Evolutionary conservation across 2,797 vertebrate species (phyloP).

Genomic region (Selene dorsalis): DNA sequence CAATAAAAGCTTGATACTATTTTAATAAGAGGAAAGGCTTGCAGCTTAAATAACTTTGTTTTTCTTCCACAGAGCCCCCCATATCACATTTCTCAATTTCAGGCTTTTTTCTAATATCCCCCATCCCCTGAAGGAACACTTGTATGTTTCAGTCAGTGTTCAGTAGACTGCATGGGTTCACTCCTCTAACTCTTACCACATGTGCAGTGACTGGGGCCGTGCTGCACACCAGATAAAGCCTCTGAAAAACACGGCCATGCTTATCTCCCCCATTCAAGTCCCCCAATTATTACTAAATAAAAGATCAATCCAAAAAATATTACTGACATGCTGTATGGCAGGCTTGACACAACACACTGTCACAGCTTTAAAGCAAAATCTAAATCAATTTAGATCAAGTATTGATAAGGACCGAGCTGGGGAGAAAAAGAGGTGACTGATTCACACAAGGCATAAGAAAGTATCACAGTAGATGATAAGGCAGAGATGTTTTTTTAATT

Average conservation of each 20-base stretch:
- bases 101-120: slow-evolving; percentile 81
- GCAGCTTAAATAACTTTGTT: slow-evolving; percentile 83
- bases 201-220: slow-evolving; percentile 69
- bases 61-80: slow-evolving; percentile 78
- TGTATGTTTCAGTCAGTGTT: slow-evolving; percentile 76
- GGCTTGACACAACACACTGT: slow-evolving; percentile 64
- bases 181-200: slow-evolving; percentile 83
- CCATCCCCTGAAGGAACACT: slow-evolving; percentile 81
- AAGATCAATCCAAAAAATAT: slow-evolving; percentile 77
- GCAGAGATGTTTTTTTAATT: slow-evolving; percentile 69
- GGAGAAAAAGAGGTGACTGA: slow-evolving; percentile 48
- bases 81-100: slow-evolving; percentile 85
- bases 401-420: slow-evolving; percentile 58
- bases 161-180: slow-evolving; percentile 59
- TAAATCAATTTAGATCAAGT: slow-evolving; percentile 76
- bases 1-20: slow-evolving; percentile 85
- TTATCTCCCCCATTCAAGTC: slow-evolving; percentile 78
- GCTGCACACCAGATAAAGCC: slow-evolving; percentile 65
- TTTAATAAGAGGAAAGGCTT: slow-evolving; percentile 86
- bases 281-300: slow-evolving; percentile 83
- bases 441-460: slow-evolving; percentile 55
- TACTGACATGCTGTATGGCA: slow-evolving; percentile 63
- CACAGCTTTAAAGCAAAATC: slow-evolving; percentile 66
- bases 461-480: slow-evolving; percentile 51
- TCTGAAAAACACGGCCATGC: slow-evolving; percentile 63